Evolutionary conservation across 2,888 invertebrate genomes (phyloP), one percentile per base, ranked within the genome.

Genomic region (Fragum fragum): DNA sequence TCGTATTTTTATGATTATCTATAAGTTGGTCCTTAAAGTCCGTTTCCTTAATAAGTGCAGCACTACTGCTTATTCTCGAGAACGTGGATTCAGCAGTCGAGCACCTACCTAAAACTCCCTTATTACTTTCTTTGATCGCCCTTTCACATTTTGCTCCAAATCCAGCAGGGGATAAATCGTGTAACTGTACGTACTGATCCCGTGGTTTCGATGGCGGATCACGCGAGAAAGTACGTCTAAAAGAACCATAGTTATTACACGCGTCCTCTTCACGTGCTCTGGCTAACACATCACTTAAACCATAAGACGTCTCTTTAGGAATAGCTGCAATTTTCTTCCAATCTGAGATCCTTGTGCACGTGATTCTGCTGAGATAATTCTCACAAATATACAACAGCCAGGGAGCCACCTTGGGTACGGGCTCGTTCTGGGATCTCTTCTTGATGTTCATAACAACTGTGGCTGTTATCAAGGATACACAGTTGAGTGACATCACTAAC

Each of bases 401-500:
- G 1, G 78, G 75, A 0, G 94, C 93, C 6, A 94, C 93, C 32
- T 83, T 83, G 1, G 93, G 92, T 55, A 91, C 90, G 3, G 88
- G 91, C 16, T 89, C 87, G 23, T 87, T 85, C 73, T 92, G 92
- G 0, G 91, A 93, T 26, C 91, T 88, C 77, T 91, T 92, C 81
- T 94, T 93, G 53, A 94, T 90, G 84, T 94, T 93, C 90, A 94
- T 93, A 18, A 94, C 91, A 7, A 94, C 78, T 0, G 94, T 94
- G 28, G 94, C 93, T 86, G 93, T 92, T 76, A 94, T 92, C 68
- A 94, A 87, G 1, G 94, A 94, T 23, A 93, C 89, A 79, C 94
- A 93, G 87, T 94, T 94, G 73, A 94, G 86, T 0, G 94, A 94
- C 94, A 94, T 94, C 53, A 94, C 94, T 73, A 94, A 84, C 39